Evolutionary conservation across 2,888 invertebrate species (phyloP).

Genomic region (Anthrax anthrax): DNA sequence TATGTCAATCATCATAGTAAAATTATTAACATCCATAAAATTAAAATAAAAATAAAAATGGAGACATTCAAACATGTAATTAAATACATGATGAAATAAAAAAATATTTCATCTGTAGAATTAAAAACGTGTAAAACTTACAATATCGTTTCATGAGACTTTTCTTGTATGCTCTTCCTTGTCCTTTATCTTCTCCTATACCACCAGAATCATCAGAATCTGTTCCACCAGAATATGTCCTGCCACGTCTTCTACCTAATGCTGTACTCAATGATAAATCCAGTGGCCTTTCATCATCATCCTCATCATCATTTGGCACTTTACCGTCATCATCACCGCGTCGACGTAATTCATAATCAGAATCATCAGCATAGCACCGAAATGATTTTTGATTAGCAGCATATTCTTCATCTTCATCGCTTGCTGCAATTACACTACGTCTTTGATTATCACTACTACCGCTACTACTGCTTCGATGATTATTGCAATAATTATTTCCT

Average conservation of each 20-base stretch:
- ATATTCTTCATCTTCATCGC: constrained; percentile 11
- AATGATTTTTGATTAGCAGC: neutral
- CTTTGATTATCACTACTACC: neutral
- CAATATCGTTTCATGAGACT: constrained; percentile 86
- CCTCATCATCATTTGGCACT: constrained; percentile 11
- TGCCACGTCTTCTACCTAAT: constrained; percentile 29
- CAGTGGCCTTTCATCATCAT: constrained; percentile 54
- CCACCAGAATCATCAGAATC: constrained; percentile 72
- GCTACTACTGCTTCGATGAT: neutral
- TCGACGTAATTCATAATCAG: constrained; percentile 4
- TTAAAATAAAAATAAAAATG: no score
- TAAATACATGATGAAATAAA: no score
- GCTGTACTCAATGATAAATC: constrained; percentile 53
- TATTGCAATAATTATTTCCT: neutral
- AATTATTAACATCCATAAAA: no score
- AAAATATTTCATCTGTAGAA: no score
- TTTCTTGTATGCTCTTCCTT: constrained; percentile 69
- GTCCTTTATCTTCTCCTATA: constrained; percentile 27
- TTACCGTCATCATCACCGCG: neutral
- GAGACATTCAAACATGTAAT: no score
- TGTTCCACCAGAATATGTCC: constrained; percentile 58
- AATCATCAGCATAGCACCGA: constrained; percentile 4
- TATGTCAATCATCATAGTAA: no score
- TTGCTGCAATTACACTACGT: neutral
- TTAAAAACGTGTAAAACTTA: no score